These are phyloP conservation scores for Allophyes oxyacanthae DNA, from an alignment of 2,888 invertebrate species.

Conservation along the genomic window DNA sequence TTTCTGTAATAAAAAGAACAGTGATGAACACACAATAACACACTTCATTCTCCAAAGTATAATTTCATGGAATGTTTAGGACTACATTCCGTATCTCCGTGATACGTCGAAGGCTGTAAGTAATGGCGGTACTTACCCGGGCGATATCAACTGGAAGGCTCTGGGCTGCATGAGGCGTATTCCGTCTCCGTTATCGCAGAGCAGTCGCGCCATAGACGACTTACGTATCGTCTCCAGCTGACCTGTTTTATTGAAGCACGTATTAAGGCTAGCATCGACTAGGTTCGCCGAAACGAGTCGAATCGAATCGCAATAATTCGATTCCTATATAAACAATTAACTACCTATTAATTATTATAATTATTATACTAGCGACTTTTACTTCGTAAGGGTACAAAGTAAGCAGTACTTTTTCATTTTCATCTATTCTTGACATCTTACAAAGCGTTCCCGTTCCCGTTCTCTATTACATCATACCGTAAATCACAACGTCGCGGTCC, in stretches of 20 bases:
- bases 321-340: no score
- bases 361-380: no score
- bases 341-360: no score
- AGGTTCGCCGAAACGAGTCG: no score
- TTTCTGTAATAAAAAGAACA: not conserved
- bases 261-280: no score
- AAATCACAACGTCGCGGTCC: no score
- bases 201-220: conserved; percentile 90
- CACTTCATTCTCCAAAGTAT: conserved; percentile 21
- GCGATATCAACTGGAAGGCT: conserved; percentile 86
- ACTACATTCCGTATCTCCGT: conserved; percentile 5
- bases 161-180: conserved; percentile 90
- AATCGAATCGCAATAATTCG: no score
- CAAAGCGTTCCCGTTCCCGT: no score
- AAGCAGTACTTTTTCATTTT: no score
- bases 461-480: no score
- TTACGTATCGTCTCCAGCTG: conserved; percentile 91
- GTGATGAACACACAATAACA: conserved; percentile 21
- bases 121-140: conserved; percentile 66
- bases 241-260: conserved; percentile 59
- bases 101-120: conserved; percentile 10
- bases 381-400: no score
- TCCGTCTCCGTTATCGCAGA: conserved; percentile 92
- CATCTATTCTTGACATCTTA: no score
- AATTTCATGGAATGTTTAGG: conserved; percentile 16